Conservation (phyloP, 2,888 invertebrate genomes). For the Pristionchus mayeri region DNA sequence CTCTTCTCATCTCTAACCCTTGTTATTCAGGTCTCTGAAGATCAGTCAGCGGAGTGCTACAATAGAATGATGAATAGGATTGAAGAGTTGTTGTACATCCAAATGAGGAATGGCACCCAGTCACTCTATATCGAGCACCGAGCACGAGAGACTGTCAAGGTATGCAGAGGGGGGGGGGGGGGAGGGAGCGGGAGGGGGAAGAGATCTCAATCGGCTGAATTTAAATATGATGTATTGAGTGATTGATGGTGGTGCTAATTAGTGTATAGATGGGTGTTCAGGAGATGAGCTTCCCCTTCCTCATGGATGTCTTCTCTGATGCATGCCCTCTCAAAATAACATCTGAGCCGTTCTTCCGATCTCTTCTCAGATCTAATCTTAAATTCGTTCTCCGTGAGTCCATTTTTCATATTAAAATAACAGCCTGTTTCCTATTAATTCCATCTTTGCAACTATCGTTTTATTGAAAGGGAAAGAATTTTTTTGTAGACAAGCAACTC, state of each 20-base stretch:
- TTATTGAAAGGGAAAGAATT: background rate
- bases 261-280: background rate
- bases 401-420: too few species aligned
- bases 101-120: slow-evolving; percentile 53
- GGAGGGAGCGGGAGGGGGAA: too few species aligned
- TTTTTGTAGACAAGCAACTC: slow-evolving; percentile 43
- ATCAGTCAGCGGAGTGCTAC: slow-evolving; percentile 52
- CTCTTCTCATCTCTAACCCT: background rate
- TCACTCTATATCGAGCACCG: background rate
- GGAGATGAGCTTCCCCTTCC: slow-evolving; percentile 24
- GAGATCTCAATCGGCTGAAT: background rate
- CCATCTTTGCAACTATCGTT: too few species aligned
- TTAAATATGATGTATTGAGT: background rate
- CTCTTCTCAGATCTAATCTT: slow-evolving; percentile 63
- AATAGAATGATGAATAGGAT: slow-evolving; percentile 66
- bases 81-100: slow-evolving; percentile 68
- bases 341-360: slow-evolving; percentile 72
- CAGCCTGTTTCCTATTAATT: too few species aligned
- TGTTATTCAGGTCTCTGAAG: background rate
- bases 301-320: slow-evolving; percentile 16
- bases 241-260: background rate
- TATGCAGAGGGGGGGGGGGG: background rate
- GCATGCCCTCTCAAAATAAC: slow-evolving; percentile 14
- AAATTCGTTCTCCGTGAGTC: slow-evolving; percentile 48
- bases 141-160: slow-evolving; percentile 17